phyloP scores from a whole-genome alignment of 2,113 vertebrate species.

The Progne subis region DNA sequence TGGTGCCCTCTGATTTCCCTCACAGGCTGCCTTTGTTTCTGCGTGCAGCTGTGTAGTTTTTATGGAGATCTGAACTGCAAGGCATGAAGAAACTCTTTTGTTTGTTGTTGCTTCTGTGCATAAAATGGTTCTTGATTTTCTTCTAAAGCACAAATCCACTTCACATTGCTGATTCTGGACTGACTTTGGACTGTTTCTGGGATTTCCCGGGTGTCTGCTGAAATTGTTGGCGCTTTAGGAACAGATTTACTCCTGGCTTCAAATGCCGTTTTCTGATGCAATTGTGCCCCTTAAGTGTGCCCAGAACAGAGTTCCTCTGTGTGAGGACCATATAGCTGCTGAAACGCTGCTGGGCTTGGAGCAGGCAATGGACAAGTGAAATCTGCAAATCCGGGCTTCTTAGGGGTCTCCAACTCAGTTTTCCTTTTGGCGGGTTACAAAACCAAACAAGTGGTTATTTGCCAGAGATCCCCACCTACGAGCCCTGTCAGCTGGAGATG shows the following conservation, averaged over 20 bases:
- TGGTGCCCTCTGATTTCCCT: constrained; percentile 22
- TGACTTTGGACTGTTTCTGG: constrained; percentile 36
- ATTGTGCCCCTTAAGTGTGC: not conserved
- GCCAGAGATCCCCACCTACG: fast-evolving
- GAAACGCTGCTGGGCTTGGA: not conserved
- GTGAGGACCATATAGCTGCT: not conserved
- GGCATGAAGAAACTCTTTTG: constrained; percentile 55
- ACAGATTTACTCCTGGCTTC: constrained; percentile 50
- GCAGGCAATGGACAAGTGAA: not conserved
- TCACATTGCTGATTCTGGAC: not conserved
- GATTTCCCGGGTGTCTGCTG: not conserved
- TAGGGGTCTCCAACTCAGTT: not conserved
- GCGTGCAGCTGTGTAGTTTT: constrained; percentile 8
- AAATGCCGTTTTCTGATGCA: not conserved
- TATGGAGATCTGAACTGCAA: constrained; percentile 39
- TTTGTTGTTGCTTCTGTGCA: constrained; percentile 15
- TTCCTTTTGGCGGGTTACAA: not conserved
- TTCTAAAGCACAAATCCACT: constrained; percentile 49
- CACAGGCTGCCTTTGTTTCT: constrained; percentile 39
- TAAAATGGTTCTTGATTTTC: constrained; percentile 56
- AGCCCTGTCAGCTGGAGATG: not conserved
- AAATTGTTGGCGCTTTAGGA: not conserved
- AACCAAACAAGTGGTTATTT: not conserved
- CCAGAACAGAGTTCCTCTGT: constrained; percentile 1
- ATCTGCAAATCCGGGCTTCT: not conserved